Percentiles rank a stretch among this genome's conserved stretches.
phyloP scores from a whole-genome alignment of 2,888 invertebrate species.

The Clitarchus hookeri region DNA sequence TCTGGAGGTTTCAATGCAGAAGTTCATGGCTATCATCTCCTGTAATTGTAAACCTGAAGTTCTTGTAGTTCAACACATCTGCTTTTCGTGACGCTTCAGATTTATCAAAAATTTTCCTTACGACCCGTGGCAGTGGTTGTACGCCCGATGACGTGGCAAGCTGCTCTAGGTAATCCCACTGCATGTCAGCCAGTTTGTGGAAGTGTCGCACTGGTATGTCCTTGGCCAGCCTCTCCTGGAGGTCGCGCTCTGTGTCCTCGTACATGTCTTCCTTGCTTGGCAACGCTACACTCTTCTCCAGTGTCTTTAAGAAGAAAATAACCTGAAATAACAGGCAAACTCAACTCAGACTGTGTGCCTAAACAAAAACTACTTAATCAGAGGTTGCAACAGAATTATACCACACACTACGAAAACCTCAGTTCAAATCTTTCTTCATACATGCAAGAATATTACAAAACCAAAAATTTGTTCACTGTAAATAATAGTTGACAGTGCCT shows the following conservation, averaged over 20 bases:
- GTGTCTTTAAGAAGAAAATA: slow-evolving; percentile 68
- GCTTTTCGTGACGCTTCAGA: slow-evolving; percentile 68
- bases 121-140: slow-evolving; percentile 65
- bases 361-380: too few species aligned
- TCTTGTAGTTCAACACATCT: slow-evolving; percentile 65
- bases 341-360: background rate
- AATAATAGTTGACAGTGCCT: too few species aligned
- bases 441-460: too few species aligned
- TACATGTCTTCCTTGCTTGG: slow-evolving; percentile 69
- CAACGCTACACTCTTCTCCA: slow-evolving; percentile 61
- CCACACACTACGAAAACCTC: too few species aligned
- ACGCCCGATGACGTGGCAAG: slow-evolving; percentile 68
- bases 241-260: slow-evolving; percentile 63
- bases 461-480: too few species aligned
- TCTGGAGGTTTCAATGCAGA: background rate
- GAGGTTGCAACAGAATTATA: too few species aligned
- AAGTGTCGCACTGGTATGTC: slow-evolving; percentile 76
- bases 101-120: slow-evolving; percentile 72
- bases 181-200: slow-evolving; percentile 80
- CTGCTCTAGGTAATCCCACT: slow-evolving; percentile 71
- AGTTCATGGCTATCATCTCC: slow-evolving; percentile 11
- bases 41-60: slow-evolving; percentile 57
- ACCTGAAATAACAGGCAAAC: slow-evolving; percentile 57
- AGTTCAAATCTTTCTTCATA: too few species aligned
- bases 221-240: slow-evolving; percentile 60